Evolutionary conservation across 1,140 invertebrate species (phyloP), one percentile per base, ranked within the genome.

Genomic region (Saccostrea cuccullata): DNA sequence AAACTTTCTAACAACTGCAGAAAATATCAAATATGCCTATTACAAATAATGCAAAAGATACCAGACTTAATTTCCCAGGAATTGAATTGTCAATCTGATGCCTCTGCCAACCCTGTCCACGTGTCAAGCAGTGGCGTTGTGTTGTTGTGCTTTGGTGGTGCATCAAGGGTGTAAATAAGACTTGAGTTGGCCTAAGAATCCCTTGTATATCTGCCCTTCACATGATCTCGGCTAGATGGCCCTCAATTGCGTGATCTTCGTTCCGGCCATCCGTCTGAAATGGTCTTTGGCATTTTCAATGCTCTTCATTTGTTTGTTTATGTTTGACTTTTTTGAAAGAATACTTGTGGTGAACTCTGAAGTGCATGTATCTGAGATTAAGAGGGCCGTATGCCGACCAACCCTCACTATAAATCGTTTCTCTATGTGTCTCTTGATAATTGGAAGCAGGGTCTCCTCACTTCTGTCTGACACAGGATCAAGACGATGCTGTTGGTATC

Each of bases 271-370:
- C 17, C 8, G 8, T n/a, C 55, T n/a, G 12, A 86, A 86, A 55
- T 86, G 84, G 47, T 86, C 77, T 82, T 89, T 89, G 5, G 88
- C 84, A 30, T 86, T 20, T 83, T 86, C 26, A 40, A 83, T 55
- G 15, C 82, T 55, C 26, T 20, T 77, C 6, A 73, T 89, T 9
- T 83, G 56, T 3, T 55, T 56, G 55, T 86, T 89, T n/a, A 73
- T 47, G n/a, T 83, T 86, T 0, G 64, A 17, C n/a, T 85, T 73
- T 47, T n/a, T 86, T 86, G 20, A 67, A 86, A 8, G 15, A 36
- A 4, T 36, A 60, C 55, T 89, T 86, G 55, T 83, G 88, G 5
- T 82, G 8, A 23, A 89, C 55, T n/a, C 84, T 64, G 55, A 86
- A 89, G 30, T 89, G 56, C 26, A 86, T 23, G 82, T 89, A 83